These are phyloP conservation scores for Columba livia DNA, from an alignment of 2,113 vertebrate genomes.

Conservation along the genomic window DNA sequence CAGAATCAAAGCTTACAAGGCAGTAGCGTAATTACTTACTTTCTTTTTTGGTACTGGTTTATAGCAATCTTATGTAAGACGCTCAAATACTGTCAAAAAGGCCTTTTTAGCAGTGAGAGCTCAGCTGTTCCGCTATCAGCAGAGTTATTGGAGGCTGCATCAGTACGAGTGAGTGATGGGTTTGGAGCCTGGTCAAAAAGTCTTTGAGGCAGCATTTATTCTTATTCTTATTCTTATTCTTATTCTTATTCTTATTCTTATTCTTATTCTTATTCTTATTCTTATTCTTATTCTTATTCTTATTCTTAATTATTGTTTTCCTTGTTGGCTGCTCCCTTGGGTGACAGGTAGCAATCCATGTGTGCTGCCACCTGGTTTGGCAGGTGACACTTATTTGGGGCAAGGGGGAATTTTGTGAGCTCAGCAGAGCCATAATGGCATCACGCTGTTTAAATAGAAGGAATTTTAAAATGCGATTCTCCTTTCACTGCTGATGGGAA, in stretches of 20 bases:
- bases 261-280: background rate
- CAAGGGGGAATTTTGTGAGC: background rate
- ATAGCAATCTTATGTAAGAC: background rate
- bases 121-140: background rate
- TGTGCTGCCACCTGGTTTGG: background rate
- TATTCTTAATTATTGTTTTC: background rate
- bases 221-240: background rate
- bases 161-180: too few species aligned
- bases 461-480: background rate
- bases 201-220: too few species aligned
- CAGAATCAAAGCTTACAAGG: slow-evolving; percentile 28
- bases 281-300: background rate
- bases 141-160: background rate
- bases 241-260: background rate
- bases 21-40: slow-evolving; percentile 39
- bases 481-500: background rate
- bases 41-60: slow-evolving; percentile 12
- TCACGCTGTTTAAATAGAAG: background rate
- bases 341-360: too few species aligned
- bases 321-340: background rate
- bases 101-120: background rate
- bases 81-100: background rate
- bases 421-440: background rate
- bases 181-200: background rate
- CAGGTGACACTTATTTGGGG: background rate